phyloP scores from a whole-genome alignment of 1,140 invertebrate species.

The Drosophila truncata region DNA sequence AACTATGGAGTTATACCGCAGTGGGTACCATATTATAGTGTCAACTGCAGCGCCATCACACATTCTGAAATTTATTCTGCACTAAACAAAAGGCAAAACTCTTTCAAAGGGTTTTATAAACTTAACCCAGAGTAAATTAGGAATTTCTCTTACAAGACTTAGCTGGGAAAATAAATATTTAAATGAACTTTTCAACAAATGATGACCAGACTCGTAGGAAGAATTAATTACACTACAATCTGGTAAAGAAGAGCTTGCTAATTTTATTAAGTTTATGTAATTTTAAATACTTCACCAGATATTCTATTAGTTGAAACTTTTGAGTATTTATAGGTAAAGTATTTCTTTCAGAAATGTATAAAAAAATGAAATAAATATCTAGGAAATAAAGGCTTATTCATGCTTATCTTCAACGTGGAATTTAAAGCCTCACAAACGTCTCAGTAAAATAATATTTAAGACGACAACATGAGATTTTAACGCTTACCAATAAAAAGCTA shows the following conservation, averaged over 20 bases:
- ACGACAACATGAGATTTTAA: too few species aligned
- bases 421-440: background rate
- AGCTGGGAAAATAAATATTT: background rate
- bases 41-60: constrained; percentile 19
- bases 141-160: background rate
- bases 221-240: background rate
- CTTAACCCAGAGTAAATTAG: background rate
- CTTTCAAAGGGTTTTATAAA: background rate
- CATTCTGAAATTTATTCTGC: background rate
- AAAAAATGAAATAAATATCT: background rate
- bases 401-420: background rate
- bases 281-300: background rate
- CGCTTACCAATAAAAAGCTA: too few species aligned
- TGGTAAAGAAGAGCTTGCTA: background rate
- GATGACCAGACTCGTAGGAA: too few species aligned
- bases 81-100: background rate
- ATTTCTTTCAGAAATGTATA: background rate
- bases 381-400: background rate
- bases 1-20: constrained; percentile 22
- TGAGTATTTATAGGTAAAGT: background rate
- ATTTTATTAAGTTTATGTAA: background rate
- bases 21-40: constrained; percentile 12
- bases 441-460: background rate
- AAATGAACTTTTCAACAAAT: background rate
- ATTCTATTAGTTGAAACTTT: background rate